These are phyloP conservation scores for Piezodorus guildinii DNA, from an alignment of 1,140 invertebrate genomes.

Conservation along the genomic window DNA sequence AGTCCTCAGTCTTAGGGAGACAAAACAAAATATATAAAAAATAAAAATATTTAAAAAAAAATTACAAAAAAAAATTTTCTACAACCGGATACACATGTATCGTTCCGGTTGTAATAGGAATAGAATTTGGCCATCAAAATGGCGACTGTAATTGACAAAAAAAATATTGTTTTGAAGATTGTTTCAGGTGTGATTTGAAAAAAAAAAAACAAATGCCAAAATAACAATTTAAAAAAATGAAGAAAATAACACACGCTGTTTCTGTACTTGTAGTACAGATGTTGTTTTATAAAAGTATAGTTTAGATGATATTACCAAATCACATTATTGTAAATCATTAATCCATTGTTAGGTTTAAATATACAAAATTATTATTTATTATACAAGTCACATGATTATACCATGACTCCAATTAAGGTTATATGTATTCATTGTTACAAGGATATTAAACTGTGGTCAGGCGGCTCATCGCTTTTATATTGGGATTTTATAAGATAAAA, in stretches of 20 bases:
- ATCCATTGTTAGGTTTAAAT: constrained; percentile 12
- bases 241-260: background rate
- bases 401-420: background rate
- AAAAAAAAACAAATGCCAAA: background rate
- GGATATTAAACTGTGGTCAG: too few species aligned
- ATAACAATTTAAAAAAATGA: background rate
- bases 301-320: background rate
- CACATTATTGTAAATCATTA: constrained; percentile 6
- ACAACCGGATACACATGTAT: too few species aligned
- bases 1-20: background rate
- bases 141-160: background rate
- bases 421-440: too few species aligned
- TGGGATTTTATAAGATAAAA: too few species aligned
- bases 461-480: too few species aligned
- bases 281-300: constrained; percentile 11
- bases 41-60: background rate
- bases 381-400: constrained; percentile 7
- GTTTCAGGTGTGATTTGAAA: constrained; percentile 3
- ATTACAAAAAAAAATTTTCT: background rate
- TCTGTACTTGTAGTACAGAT: constrained; percentile 5
- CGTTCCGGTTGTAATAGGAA: too few species aligned
- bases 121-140: too few species aligned
- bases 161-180: constrained; percentile 7
- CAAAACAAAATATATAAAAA: background rate
- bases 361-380: constrained; percentile 13